phyloP scores from a whole-genome alignment of 1,140 invertebrate species.

The Aricia agestis region DNA sequence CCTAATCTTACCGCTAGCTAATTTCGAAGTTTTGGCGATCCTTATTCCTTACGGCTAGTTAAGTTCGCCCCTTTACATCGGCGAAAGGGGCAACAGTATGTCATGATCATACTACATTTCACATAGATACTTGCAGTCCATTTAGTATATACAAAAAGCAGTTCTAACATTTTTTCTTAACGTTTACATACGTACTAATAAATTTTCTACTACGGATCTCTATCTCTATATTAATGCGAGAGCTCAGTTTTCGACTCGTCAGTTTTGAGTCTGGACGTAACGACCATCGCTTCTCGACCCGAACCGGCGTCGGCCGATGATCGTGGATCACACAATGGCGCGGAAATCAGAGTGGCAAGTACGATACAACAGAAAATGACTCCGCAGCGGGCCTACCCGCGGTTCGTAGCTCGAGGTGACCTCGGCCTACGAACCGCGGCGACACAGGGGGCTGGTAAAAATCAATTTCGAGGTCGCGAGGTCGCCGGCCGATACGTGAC shows the following conservation, averaged over 20 bases:
- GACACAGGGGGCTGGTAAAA: too few relatives aligned
- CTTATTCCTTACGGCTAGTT: slow-evolving; percentile 35
- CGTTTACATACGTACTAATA: background rate
- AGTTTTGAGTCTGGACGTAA: slow-evolving; percentile 13
- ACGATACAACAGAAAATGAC: background rate
- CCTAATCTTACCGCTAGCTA: slow-evolving; percentile 13
- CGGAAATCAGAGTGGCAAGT: background rate
- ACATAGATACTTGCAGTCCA: background rate
- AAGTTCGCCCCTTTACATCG: slow-evolving; percentile 22
- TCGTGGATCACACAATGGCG: background rate
- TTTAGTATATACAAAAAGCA: slow-evolving; percentile 10
- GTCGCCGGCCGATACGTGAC: background rate
- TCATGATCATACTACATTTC: slow-evolving; percentile 12
- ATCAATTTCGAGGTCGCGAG: too few relatives aligned
- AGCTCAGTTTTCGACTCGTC: background rate
- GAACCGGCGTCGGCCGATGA: background rate
- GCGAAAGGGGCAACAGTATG: slow-evolving; percentile 12
- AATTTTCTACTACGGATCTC: background rate
- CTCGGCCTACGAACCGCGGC: background rate
- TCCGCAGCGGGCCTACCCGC: too few relatives aligned
- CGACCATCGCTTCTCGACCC: background rate
- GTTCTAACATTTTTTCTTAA: background rate
- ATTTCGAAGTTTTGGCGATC: slow-evolving; percentile 34
- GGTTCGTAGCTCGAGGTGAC: background rate
- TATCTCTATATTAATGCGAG: background rate